Evolutionary conservation across 2,113 vertebrate genomes (phyloP).

Genomic region (Platysteira castanea): DNA sequence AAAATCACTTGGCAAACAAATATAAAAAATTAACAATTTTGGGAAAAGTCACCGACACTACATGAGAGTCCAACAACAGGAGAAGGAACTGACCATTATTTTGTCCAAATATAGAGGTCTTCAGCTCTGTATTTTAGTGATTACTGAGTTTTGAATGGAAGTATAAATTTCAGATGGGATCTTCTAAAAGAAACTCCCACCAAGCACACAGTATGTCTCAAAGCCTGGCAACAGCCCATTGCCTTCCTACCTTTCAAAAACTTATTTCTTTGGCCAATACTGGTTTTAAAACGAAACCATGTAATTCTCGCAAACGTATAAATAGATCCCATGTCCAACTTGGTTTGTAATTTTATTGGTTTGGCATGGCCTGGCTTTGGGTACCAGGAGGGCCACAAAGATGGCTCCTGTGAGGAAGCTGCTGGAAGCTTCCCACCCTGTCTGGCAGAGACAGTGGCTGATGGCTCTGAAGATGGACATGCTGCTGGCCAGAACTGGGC

Average conservation of each 20-base stretch:
- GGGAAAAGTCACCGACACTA: background rate
- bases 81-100: background rate
- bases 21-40: background rate
- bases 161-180: background rate
- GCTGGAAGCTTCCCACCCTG: no score
- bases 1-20: background rate
- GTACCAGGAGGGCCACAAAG: no score
- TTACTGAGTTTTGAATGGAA: background rate
- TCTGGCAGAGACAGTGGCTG: no score
- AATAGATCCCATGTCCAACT: background rate
- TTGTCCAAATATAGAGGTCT: background rate
- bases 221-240: background rate
- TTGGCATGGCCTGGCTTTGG: no score
- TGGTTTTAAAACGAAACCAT: background rate
- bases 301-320: background rate
- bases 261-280: background rate
- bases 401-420: no score
- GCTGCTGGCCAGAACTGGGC: no score
- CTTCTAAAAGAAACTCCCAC: background rate
- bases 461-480: no score
- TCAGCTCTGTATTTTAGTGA: background rate
- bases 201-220: background rate
- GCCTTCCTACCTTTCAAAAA: background rate
- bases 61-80: background rate
- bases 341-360: background rate